Evolutionary conservation across 2,888 invertebrate genomes (phyloP).

Genomic region (Entomobrya proxima): DNA sequence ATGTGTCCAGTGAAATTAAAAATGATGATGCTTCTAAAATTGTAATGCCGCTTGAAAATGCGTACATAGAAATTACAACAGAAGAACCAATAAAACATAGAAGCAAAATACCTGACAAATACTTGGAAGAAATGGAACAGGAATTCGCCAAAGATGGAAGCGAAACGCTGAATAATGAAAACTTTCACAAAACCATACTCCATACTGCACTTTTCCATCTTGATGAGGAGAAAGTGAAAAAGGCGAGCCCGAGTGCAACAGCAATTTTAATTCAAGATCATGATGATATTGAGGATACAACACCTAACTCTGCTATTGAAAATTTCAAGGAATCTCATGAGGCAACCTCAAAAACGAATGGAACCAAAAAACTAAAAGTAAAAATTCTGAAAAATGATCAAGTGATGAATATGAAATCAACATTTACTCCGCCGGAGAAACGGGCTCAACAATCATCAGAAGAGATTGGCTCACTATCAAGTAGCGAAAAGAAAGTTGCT

Average conservation of each 20-base stretch:
- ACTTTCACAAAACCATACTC: conserved; percentile 21
- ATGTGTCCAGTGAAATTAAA: too few species aligned
- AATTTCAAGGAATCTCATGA: neutral
- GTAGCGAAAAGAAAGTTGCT: neutral
- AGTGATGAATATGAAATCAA: conserved; percentile 47
- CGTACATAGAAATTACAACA: too few species aligned
- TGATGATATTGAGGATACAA: neutral
- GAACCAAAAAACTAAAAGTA: conserved; percentile 11
- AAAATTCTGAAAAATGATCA: conserved; percentile 45
- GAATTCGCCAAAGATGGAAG: neutral
- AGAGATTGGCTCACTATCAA: neutral
- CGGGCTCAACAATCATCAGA: neutral
- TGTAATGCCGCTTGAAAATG: too few species aligned
- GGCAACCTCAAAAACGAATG: neutral
- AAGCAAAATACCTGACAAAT: too few species aligned
- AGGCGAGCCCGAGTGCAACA: neutral
- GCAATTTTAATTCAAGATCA: conserved; percentile 25
- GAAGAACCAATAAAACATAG: too few species aligned
- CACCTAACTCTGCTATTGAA: neutral
- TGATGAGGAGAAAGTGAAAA: neutral
- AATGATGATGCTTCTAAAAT: too few species aligned
- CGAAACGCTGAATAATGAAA: neutral
- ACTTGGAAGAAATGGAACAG: neutral
- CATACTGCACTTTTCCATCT: conserved; percentile 19
- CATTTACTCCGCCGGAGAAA: conserved; percentile 6